phyloP scores from a whole-genome alignment of 2,888 invertebrate genomes.

The Phengaris arion region DNA sequence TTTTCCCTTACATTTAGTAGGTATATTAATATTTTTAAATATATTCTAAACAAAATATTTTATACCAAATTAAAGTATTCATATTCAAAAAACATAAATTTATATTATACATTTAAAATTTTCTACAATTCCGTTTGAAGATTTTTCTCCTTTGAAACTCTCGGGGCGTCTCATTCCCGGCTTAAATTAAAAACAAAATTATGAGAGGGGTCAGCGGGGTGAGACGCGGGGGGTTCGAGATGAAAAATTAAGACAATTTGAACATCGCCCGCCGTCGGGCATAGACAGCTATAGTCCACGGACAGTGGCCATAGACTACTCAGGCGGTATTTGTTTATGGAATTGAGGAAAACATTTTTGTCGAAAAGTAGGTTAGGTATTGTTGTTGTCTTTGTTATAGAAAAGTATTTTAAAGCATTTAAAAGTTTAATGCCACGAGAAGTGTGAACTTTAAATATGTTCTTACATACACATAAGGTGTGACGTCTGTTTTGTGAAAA shows the following conservation, averaged over 20 bases:
- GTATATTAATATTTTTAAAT: not conserved
- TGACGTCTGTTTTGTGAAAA: too few species aligned
- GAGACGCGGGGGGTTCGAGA: conserved; percentile 53
- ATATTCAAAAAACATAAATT: not conserved
- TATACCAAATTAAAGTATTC: not conserved
- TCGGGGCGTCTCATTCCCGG: conserved; percentile 54
- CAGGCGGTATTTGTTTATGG: not conserved
- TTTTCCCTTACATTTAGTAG: too few species aligned
- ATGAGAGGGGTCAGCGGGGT: conserved; percentile 50
- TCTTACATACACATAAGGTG: too few species aligned
- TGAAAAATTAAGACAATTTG: conserved; percentile 79
- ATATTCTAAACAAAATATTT: too few species aligned
- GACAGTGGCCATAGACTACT: conserved; percentile 29
- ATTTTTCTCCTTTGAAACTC: conserved; percentile 40
- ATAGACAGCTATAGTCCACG: conserved; percentile 38
- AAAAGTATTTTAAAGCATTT: too few species aligned
- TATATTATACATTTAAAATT: conserved; percentile 23
- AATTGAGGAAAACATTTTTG: not conserved
- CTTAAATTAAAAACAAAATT: conserved; percentile 79
- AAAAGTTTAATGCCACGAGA: too few species aligned
- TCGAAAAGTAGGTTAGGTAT: not conserved
- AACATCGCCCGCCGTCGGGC: conserved; percentile 50
- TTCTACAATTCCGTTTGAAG: conserved; percentile 33
- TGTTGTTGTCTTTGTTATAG: too few species aligned
- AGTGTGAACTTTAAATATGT: too few species aligned